A percentile compares a stretch with the other conserved stretches of the same genome.
phyloP scores from a whole-genome alignment of 2,797 vertebrate species.

The Clarias laeviceps region DNA sequence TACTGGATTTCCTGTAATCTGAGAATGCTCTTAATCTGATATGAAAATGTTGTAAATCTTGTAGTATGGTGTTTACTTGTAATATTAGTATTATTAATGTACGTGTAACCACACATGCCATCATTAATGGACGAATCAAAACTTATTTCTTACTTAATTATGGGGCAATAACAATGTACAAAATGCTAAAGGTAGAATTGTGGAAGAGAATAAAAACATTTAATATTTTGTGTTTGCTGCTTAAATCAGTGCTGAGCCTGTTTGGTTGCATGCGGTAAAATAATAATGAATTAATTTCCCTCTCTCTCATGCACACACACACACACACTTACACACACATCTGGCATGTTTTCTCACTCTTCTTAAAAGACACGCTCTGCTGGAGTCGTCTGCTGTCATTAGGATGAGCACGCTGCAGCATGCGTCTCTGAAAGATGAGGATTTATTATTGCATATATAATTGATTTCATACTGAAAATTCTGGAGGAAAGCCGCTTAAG shows the following conservation, averaged over 20 bases:
- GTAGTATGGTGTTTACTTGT: background rate
- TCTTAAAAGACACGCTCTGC: constrained; percentile 33
- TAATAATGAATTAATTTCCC: constrained; percentile 22
- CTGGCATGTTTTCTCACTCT: constrained; percentile 21
- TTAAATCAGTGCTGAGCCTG: background rate
- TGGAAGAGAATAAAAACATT: background rate
- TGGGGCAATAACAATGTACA: background rate
- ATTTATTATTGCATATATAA: constrained; percentile 65
- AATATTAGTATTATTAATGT: background rate
- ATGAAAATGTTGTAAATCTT: background rate
- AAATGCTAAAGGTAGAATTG: background rate
- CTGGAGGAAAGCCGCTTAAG: constrained; percentile 54
- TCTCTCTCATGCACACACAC: constrained; percentile 5
- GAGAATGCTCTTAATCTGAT: background rate
- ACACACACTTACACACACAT: constrained; percentile 26
- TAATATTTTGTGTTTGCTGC: background rate
- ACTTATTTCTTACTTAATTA: background rate
- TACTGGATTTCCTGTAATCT: background rate
- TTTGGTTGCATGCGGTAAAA: constrained; percentile 5
- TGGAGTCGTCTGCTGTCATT: constrained; percentile 47
- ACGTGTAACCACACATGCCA: background rate
- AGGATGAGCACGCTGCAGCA: constrained; percentile 46
- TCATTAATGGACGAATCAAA: background rate
- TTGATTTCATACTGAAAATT: constrained; percentile 65
- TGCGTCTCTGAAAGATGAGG: constrained; percentile 53